phyloP scores from a whole-genome alignment of 2,888 invertebrate species.

The Melanchra persicariae region DNA sequence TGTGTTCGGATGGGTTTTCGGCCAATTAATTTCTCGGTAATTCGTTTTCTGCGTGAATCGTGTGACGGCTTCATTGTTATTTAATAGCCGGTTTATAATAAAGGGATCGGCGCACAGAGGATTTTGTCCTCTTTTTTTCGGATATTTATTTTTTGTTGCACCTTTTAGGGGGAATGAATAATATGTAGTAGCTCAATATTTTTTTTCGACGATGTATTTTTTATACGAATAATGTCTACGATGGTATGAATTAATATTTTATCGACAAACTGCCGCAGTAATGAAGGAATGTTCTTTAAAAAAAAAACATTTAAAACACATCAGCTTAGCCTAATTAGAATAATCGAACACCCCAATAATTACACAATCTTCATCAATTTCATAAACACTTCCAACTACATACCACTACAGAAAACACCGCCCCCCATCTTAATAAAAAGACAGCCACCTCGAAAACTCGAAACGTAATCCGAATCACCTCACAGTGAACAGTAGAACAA shows the following conservation, averaged over 20 bases:
- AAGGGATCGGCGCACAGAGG: constrained; percentile 39
- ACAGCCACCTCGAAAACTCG: constrained; percentile 31
- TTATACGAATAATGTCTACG: not conserved
- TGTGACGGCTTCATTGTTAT: constrained; percentile 82
- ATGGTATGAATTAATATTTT: not conserved
- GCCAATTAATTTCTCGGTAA: constrained; percentile 89
- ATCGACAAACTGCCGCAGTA: not conserved
- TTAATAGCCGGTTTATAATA: constrained; percentile 78
- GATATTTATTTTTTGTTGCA: constrained; percentile 36
- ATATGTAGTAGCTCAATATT: not conserved
- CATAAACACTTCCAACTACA: not conserved
- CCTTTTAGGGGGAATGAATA: constrained; percentile 23
- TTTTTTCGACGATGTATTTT: not conserved
- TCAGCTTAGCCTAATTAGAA: not conserved
- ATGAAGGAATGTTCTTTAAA: not conserved
- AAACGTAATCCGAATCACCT: constrained; percentile 78
- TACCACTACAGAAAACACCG: not conserved
- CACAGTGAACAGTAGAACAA: constrained; percentile 66
- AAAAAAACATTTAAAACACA: not conserved
- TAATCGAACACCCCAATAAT: not conserved
- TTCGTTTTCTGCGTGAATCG: constrained; percentile 82
- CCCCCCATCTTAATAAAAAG: constrained; percentile 1
- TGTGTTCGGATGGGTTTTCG: constrained; percentile 89
- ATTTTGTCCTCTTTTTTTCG: constrained; percentile 5
- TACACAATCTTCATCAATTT: no score